A percentile compares a stretch with the other conserved stretches of the same genome.
Evolutionary conservation across 2,797 vertebrate species (phyloP).

Genomic region (Diceros bicornis): DNA sequence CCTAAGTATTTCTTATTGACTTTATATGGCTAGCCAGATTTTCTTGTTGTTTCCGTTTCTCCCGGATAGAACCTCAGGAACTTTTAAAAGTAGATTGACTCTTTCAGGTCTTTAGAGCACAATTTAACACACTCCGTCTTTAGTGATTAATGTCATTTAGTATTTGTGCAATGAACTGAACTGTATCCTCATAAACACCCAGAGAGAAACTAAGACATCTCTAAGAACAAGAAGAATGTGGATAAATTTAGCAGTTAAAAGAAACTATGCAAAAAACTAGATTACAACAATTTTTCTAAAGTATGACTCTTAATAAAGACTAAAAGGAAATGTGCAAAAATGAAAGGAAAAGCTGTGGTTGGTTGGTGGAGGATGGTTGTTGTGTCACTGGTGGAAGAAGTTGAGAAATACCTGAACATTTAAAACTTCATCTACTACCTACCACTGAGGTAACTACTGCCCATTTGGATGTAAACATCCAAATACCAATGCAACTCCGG

Average conservation of each 20-base stretch:
- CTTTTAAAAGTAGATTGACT: conserved; percentile 48
- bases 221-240: conserved; percentile 36
- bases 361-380: not conserved
- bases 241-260: conserved; percentile 54
- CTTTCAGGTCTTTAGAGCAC: conserved; percentile 46
- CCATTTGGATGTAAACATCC: not conserved
- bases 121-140: not conserved
- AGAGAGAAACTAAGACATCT: not conserved
- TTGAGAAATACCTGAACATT: not conserved
- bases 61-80: not conserved
- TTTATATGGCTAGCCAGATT: conserved; percentile 40
- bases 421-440: not conserved
- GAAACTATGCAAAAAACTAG: conserved; percentile 37
- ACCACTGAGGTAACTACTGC: not conserved
- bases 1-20: conserved; percentile 43
- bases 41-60: conserved; percentile 64
- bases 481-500: not conserved
- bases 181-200: not conserved
- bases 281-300: not conserved
- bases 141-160: not conserved
- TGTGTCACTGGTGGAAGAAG: not conserved
- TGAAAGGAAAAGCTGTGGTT: not conserved
- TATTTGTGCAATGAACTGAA: conserved; percentile 20
- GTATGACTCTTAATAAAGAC: not conserved
- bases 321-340: conserved; percentile 37